Evolutionary conservation across 2,888 invertebrate genomes (phyloP), one percentile per base, ranked within the genome.

Genomic region (Callosobruchus maculatus): DNA sequence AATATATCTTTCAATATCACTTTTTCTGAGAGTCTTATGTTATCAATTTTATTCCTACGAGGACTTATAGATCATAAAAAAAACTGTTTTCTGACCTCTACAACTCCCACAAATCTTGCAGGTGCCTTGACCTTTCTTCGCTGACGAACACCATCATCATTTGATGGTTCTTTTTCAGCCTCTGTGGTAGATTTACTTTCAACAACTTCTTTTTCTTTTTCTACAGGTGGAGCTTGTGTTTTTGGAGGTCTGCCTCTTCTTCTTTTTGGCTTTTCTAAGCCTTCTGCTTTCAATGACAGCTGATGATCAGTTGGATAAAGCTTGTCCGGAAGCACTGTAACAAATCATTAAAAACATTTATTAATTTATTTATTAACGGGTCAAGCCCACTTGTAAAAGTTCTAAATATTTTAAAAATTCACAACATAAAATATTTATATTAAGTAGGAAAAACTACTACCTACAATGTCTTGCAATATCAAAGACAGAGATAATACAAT

Each of bases 181-280:
- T 82, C 22, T 70, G 77, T 71, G 9, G 7, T 26, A 68, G 75
- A 72, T 9, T 22, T 21, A 49, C 75, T 22, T 13, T 72, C 67
- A 72, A 83, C 74, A 30, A 77, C 74, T 76, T 79, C 78, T 71
- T 81, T 81, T 13, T 20, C 21, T 70, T 70, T 22, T 26, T 71
- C 67, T 5, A 26, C 20, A 0, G 67, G 67, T 20, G 80, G 77
- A 20, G 77, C 26, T 68, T 88, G 76, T 78, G 84, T 81, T 86
- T 93, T 93, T 0, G 92, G 91, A 18, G 94, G 94, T 68, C 94
- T 88, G 7, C 94, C 94, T 30, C 93, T 87, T 85, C 93, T 94
- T 73, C 91, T 88, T 82, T 90, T 91, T 0, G 93, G 93, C 79
- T 90, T 92, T 31, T 90, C 91, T 22, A 93, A 83, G 0, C 92